phyloP scores from a whole-genome alignment of 2,888 invertebrate species.

The Lepidochitona cinerea region DNA sequence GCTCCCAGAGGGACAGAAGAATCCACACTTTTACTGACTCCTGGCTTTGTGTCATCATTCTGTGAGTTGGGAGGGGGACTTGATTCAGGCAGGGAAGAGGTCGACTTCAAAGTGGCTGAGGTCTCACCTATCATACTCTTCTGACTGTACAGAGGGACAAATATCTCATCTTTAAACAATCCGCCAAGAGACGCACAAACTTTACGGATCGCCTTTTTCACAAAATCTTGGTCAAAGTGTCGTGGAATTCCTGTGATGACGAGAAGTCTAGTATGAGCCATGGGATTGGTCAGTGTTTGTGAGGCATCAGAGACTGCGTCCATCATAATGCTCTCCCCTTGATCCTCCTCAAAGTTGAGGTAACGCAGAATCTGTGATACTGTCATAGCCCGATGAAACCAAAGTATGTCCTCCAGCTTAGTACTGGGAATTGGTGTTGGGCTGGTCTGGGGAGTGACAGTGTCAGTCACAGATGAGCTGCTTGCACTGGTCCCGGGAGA shows the following conservation, averaged over 20 bases:
- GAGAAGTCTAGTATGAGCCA: constrained; percentile 60
- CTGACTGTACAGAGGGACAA: constrained; percentile 46
- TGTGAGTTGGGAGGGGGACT: no score
- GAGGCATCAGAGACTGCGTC: constrained; percentile 61
- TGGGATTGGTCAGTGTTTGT: constrained; percentile 46
- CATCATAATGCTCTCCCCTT: constrained; percentile 52
- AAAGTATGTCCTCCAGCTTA: constrained; percentile 62
- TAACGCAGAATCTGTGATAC: constrained; percentile 65
- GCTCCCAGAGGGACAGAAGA: neutral
- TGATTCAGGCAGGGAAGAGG: neutral
- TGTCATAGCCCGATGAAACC: constrained; percentile 65
- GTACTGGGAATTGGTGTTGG: constrained; percentile 11
- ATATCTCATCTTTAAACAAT: constrained; percentile 61
- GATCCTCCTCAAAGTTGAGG: constrained; percentile 57
- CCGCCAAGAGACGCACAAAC: constrained; percentile 62
- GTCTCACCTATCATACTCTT: neutral
- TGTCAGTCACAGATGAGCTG: neutral
- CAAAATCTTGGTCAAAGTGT: constrained; percentile 43
- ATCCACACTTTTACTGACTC: neutral
- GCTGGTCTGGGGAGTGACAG: constrained; percentile 20
- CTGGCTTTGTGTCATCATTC: neutral
- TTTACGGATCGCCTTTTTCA: constrained; percentile 51
- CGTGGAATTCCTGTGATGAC: constrained; percentile 64
- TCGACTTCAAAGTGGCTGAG: neutral
- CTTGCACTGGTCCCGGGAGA: constrained; percentile 17